phyloP scores from a whole-genome alignment of 37 sponge, comb jelly and placozoan species.

The Crambe crambe region DNA sequence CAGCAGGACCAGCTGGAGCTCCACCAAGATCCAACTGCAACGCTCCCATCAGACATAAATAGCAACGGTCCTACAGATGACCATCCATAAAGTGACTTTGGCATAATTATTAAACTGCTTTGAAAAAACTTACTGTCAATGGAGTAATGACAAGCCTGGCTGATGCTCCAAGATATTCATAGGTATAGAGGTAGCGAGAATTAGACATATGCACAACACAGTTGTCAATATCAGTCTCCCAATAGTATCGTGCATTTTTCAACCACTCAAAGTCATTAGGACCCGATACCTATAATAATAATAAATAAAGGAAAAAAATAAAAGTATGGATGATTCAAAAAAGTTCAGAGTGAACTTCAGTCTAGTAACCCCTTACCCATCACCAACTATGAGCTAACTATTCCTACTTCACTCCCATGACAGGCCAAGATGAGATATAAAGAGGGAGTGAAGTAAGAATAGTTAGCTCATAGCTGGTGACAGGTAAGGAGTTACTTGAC shows the following conservation, averaged over 20 bases:
- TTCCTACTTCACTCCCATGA: no score
- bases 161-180: conserved; percentile 98
- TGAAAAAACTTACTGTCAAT: conserved; percentile 68
- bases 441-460: no score
- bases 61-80: conserved; percentile 87
- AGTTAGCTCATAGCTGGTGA: no score
- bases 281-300: conserved; percentile 57
- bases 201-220: conserved; percentile 93
- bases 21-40: conserved; percentile 97
- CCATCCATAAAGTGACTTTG: neutral
- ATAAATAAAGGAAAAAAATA: neutral
- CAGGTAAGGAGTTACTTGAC: no score
- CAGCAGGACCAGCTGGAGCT: conserved; percentile 99
- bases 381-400: no score
- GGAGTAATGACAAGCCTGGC: conserved; percentile 97
- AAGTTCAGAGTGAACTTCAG: no score
- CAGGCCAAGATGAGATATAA: no score
- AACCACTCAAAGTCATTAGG: conserved; percentile 95
- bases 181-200: conserved; percentile 90
- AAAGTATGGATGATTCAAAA: no score
- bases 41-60: conserved; percentile 98
- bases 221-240: conserved; percentile 94
- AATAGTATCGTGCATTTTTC: conserved; percentile 97
- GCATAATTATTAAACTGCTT: no score
- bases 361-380: no score